These are phyloP conservation scores for Drosophila meridionalis DNA, from an alignment of 2,888 invertebrate species.

Conservation along the genomic window DNA sequence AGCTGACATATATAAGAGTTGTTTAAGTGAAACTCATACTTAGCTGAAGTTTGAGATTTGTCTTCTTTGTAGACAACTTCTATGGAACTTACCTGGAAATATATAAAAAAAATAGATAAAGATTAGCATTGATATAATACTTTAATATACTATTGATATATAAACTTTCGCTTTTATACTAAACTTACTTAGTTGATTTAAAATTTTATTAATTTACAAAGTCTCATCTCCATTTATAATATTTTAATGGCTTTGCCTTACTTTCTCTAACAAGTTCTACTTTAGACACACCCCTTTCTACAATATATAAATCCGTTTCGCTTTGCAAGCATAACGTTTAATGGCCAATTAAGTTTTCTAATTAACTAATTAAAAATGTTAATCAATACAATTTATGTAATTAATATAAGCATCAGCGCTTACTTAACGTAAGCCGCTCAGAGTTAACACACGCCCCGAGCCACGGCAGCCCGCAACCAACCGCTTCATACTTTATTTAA, in stretches of 20 bases:
- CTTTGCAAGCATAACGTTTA: neutral
- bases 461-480: neutral
- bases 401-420: constrained; percentile 38
- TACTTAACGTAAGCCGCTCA: constrained; percentile 8
- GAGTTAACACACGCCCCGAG: constrained; percentile 5
- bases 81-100: constrained; percentile 62
- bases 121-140: constrained; percentile 13
- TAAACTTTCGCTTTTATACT: too few species aligned
- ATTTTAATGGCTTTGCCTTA: neutral
- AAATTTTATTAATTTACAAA: too few species aligned
- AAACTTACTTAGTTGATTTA: too few species aligned
- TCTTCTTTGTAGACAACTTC: neutral
- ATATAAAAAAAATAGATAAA: constrained; percentile 17
- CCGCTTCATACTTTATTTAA: constrained; percentile 48
- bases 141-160: too few species aligned
- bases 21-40: constrained; percentile 21
- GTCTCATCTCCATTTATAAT: too few species aligned
- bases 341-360: constrained; percentile 11
- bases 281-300: neutral
- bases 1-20: neutral
- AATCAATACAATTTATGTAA: constrained; percentile 59
- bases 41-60: constrained; percentile 25
- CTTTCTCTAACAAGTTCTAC: neutral
- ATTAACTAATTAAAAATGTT: constrained; percentile 53
- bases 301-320: neutral